Percentiles rank a stretch among this genome's conserved stretches.
Conservation (phyloP, 2,113 vertebrate species). For the Onychostruthus taczanowskii region DNA sequence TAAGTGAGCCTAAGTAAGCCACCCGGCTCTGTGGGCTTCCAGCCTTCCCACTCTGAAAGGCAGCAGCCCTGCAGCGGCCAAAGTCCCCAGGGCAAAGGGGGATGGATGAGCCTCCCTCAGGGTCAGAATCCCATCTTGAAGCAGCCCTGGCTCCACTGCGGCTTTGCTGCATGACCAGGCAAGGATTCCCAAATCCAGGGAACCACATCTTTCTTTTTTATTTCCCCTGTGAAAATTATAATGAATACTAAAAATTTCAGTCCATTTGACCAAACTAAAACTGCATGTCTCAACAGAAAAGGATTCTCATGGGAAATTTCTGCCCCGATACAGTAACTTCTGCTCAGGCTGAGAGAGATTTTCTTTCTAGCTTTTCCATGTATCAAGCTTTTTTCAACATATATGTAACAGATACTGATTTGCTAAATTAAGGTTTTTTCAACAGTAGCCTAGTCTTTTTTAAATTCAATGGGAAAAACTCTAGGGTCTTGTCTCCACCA, state of each 20-base stretch:
- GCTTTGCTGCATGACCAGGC: not conserved
- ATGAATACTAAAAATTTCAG: not conserved
- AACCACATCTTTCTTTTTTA: not conserved
- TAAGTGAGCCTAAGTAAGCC: not conserved
- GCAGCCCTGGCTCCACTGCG: not conserved
- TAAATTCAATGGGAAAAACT: not conserved
- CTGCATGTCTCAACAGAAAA: not conserved
- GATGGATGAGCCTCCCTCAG: fast-evolving
- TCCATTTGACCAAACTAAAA: not conserved
- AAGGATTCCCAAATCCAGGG: not conserved
- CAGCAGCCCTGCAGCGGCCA: not conserved
- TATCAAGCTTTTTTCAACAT: not conserved
- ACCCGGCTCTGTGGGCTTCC: not conserved
- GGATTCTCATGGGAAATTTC: not conserved
- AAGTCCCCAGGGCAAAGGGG: not conserved
- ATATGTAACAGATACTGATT: not conserved
- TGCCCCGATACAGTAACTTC: not conserved
- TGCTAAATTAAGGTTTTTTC: not conserved
- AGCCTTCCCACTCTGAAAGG: not conserved
- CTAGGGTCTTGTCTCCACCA: not conserved
- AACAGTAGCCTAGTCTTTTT: not conserved
- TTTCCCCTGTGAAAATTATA: not conserved
- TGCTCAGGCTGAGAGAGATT: not conserved
- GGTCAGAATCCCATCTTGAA: not conserved
- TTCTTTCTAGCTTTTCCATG: not conserved